These are phyloP conservation scores for Dasypogon diadema DNA, from an alignment of 2,888 invertebrate genomes.

Conservation along the genomic window DNA sequence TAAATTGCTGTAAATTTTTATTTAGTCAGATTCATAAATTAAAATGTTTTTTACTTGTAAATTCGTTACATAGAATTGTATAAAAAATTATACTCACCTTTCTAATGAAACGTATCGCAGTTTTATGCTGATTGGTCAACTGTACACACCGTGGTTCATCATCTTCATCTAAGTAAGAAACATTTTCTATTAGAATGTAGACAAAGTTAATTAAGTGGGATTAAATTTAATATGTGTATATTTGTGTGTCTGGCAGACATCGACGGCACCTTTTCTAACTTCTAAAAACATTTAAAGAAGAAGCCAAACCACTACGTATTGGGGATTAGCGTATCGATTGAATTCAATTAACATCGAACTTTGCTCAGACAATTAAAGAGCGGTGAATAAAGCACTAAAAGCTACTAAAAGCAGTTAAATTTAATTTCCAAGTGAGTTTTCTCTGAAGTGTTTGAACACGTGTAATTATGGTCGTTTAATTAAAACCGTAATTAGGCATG, in stretches of 20 bases:
- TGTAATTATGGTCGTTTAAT: slow-evolving; percentile 20
- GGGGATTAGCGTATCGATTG: neutral
- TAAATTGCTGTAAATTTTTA: neutral
- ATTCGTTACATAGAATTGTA: neutral
- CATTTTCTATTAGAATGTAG: slow-evolving; percentile 1
- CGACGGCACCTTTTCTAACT: neutral
- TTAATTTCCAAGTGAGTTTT: slow-evolving; percentile 1
- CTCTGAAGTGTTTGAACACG: neutral
- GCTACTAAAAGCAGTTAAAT: slow-evolving; percentile 32
- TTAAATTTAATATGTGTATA: neutral
- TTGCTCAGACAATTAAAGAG: slow-evolving; percentile 20
- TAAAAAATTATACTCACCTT: slow-evolving; percentile 75
- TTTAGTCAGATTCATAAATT: too few relatives aligned
- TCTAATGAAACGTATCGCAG: slow-evolving; percentile 90
- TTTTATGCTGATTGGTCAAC: slow-evolving; percentile 88
- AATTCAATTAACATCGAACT: slow-evolving; percentile 10
- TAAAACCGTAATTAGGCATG: slow-evolving; percentile 44
- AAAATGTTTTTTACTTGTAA: too few relatives aligned
- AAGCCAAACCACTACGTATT: neutral
- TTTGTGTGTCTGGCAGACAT: slow-evolving; percentile 1
- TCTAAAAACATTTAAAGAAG: neutral
- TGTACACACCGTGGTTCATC: slow-evolving; percentile 85
- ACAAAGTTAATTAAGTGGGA: neutral
- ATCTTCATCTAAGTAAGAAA: slow-evolving; percentile 75
- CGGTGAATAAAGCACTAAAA: slow-evolving; percentile 25